Percentiles rank a stretch among this genome's conserved stretches.
These are phyloP conservation scores for Acyrthosiphon pisum DNA, from an alignment of 1,140 invertebrate genomes.

Conservation along the genomic window DNA sequence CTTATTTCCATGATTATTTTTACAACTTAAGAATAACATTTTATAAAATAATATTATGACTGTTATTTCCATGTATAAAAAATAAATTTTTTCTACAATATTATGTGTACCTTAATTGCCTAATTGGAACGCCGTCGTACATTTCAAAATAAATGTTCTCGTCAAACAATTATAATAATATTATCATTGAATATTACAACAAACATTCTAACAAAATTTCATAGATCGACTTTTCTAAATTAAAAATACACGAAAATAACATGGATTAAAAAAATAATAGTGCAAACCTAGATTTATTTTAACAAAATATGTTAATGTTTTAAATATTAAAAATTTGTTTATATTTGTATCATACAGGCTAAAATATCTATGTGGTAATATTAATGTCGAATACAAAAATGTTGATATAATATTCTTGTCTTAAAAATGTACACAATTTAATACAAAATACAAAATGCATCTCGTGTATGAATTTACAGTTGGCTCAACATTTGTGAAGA, in stretches of 20 bases:
- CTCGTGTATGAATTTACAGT: neutral
- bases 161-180: neutral
- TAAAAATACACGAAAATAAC: neutral
- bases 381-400: neutral
- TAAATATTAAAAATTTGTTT: neutral
- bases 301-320: neutral
- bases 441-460: neutral
- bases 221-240: neutral
- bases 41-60: neutral
- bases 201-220: no score
- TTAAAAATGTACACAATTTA: neutral
- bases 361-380: neutral
- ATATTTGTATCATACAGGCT: neutral
- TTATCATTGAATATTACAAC: neutral
- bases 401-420: neutral
- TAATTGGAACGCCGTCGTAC: neutral
- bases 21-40: neutral
- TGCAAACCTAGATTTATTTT: neutral
- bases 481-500: no score
- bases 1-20: neutral
- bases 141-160: neutral
- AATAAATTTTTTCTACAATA: neutral
- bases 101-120: neutral
- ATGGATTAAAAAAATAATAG: neutral
- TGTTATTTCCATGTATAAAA: neutral